Conservation (phyloP, 2,113 vertebrate species). For the Oriolus oriolus region DNA sequence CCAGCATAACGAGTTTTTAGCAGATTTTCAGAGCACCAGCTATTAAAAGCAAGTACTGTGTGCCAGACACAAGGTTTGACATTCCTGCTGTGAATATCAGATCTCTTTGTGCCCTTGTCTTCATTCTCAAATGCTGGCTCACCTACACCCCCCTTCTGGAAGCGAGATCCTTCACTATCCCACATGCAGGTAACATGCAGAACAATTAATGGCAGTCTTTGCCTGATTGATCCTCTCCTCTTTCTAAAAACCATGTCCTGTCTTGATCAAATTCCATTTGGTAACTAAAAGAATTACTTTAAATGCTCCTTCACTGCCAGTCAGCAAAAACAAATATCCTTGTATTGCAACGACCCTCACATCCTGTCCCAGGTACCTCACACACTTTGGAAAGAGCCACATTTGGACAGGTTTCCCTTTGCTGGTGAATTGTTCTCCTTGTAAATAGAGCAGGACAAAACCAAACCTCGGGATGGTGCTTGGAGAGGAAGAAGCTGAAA, state of each 20-base stretch:
- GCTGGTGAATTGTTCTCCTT: background rate
- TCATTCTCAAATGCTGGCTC: background rate
- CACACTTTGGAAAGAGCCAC: background rate
- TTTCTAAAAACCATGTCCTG: fast-evolving
- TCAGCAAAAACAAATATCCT: background rate
- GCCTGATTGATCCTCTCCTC: background rate
- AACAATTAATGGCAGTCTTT: background rate
- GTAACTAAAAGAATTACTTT: background rate
- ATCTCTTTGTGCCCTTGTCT: background rate
- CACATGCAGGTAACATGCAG: background rate
- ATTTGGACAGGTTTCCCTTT: fast-evolving
- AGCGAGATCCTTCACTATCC: background rate
- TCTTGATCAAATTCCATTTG: background rate
- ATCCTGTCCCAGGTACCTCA: fast-evolving
- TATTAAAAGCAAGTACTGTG: background rate
- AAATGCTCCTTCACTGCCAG: background rate
- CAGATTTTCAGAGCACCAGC: background rate
- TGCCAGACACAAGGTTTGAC: background rate
- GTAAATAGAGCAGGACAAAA: background rate
- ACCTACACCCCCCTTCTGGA: background rate
- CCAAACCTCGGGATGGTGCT: background rate
- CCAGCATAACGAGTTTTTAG: background rate
- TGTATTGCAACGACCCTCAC: background rate
- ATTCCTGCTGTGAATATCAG: slow-evolving; percentile 6
- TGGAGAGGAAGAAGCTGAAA: background rate